Evolutionary conservation across 2,888 invertebrate genomes (phyloP).

Genomic region (Xestia ashworthii): DNA sequence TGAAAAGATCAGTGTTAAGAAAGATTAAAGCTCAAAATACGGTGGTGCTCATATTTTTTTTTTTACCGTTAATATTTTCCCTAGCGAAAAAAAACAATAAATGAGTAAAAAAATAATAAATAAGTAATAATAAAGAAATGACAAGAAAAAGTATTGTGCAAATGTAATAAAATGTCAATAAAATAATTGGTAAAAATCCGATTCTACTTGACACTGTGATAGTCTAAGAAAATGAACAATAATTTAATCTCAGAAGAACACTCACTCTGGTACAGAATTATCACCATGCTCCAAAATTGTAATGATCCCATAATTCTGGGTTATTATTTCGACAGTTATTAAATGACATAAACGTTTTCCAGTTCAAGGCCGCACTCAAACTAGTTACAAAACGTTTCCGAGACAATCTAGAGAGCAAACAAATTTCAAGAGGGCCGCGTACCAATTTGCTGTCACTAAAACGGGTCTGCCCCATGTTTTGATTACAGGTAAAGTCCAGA

Average conservation of each 20-base stretch:
- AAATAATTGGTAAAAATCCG: not conserved
- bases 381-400: slow-evolving; percentile 62
- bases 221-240: slow-evolving; percentile 1
- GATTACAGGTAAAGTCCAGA: slow-evolving; percentile 80
- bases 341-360: slow-evolving; percentile 50
- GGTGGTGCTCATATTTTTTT: not conserved
- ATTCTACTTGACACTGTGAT: not conserved
- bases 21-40: slow-evolving; percentile 3
- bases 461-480: slow-evolving; percentile 76
- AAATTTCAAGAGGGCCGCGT: slow-evolving; percentile 82
- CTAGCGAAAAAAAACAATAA: too few species aligned
- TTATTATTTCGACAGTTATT: slow-evolving; percentile 61
- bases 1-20: slow-evolving; percentile 59
- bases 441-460: slow-evolving; percentile 74
- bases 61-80: not conserved
- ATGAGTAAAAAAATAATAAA: not conserved
- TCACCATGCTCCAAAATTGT: slow-evolving; percentile 77
- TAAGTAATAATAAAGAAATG: not conserved
- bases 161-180: not conserved
- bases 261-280: slow-evolving; percentile 84
- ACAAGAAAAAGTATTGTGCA: not conserved
- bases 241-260: slow-evolving; percentile 42
- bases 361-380: slow-evolving; percentile 48
- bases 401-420: slow-evolving; percentile 72
- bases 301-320: slow-evolving; percentile 77